Base-by-base conservation (phyloP, 2,888 invertebrate species). In the Netelia inedita region DNA sequence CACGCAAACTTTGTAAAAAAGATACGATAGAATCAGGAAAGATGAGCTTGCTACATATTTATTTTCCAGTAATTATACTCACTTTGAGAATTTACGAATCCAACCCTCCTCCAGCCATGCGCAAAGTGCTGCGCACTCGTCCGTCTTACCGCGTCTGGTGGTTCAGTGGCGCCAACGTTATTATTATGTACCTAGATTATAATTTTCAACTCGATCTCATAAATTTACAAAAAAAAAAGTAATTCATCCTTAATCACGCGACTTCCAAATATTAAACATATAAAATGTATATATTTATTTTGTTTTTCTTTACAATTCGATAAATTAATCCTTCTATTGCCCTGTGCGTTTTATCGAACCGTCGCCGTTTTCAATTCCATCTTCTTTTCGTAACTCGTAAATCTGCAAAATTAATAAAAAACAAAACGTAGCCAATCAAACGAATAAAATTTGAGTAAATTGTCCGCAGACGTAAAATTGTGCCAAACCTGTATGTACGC, bases 401-500 rank as follows among this genome's bases (percentile, higher is more conserved):
- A 93, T 93, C 93, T 93, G 86, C 8, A 90, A 90, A 78, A 19
- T 28, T 68, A 63, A 43, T 16, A 21, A 71, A 41, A 23, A 63
- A 43, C n/a, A 21, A 71, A 41, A 23, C 16, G 6, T 63, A 16
- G 10, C 6, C 8, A 16, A 65, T 79, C 19, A 16, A 59, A 11
- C 79, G 71, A 55, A 55, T 14, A 2, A n/a, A 21, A 35, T 1
- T 3, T 35, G 35, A 35, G 6, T 35, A 6, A 6, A 35, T 35
- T 8, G 41, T 61, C 16, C 10, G 28, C 0, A 2, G 19, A 69
- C n/a, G 41, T 46, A 55, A 57, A 71, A 14, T n/a, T 73, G 75
- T 53, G 72, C 53, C 75, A 87, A 87, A 96, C 96, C 95, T 99
- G 99, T 92, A 99, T 99, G 93, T 99, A 99, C 2, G 99, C 98